These are phyloP conservation scores for Aldrovandia affinis DNA, from an alignment of 2,797 vertebrate genomes.

Conservation along the genomic window DNA sequence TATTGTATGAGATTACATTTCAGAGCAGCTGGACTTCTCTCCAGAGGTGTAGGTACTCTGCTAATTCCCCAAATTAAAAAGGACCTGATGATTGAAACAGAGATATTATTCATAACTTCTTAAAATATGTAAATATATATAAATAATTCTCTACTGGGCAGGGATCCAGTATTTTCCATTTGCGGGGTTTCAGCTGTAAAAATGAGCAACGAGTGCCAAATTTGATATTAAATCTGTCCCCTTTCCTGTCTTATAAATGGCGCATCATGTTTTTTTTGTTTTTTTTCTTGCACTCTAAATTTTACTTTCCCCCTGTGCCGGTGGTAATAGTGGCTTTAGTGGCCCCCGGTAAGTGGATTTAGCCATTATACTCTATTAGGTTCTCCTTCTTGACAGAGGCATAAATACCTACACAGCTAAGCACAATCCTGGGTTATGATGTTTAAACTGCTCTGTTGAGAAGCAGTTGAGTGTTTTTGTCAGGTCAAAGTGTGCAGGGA, in stretches of 20 bases:
- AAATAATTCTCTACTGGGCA: conserved; percentile 91
- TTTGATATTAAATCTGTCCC: conserved; percentile 97
- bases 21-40: neutral
- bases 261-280: conserved; percentile 61
- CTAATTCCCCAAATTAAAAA: conserved; percentile 93
- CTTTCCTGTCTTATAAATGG: conserved; percentile 72
- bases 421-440: conserved; percentile 39
- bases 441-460: conserved; percentile 44
- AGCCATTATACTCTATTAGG: conserved; percentile 43
- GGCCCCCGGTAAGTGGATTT: conserved; percentile 47
- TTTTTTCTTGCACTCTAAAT: conserved; percentile 64
- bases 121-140: neutral
- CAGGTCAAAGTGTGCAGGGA: conserved; percentile 1
- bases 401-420: conserved; percentile 14
- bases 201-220: conserved; percentile 89
- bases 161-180: conserved; percentile 94
- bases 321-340: conserved; percentile 44
- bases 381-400: conserved; percentile 34
- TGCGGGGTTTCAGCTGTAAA: conserved; percentile 92
- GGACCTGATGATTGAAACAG: conserved; percentile 92
- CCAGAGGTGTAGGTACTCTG: conserved; percentile 55
- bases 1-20: neutral
- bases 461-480: conserved; percentile 43
- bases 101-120: conserved; percentile 98
- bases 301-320: conserved; percentile 46